phyloP scores from a whole-genome alignment of 2,888 invertebrate species.

The Adela reaumurella region DNA sequence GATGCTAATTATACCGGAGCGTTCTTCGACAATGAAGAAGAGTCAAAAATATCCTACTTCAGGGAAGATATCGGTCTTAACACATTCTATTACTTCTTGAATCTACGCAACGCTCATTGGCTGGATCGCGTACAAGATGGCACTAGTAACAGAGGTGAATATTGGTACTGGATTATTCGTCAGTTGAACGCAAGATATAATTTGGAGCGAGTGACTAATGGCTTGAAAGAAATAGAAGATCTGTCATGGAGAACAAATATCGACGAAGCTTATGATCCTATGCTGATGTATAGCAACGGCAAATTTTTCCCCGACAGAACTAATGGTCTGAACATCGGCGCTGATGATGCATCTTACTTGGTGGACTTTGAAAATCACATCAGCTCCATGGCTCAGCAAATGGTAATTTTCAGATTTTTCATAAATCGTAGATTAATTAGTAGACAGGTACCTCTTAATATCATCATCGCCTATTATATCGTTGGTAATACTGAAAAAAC shows the following conservation, averaged over 20 bases:
- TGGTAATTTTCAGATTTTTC: conserved; percentile 17
- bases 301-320: conserved; percentile 57
- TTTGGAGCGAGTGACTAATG: conserved; percentile 67
- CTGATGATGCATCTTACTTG: conserved; percentile 22
- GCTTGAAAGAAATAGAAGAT: conserved; percentile 52
- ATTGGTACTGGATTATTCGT: conserved; percentile 61
- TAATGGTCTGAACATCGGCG: conserved; percentile 26
- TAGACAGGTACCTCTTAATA: too few relatives aligned
- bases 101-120: conserved; percentile 55
- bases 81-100: conserved; percentile 57
- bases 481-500: too few relatives aligned
- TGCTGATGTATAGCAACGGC: conserved; percentile 61
- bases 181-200: conserved; percentile 68
- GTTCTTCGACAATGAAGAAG: conserved; percentile 38
- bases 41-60: conserved; percentile 63
- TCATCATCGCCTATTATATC: too few relatives aligned
- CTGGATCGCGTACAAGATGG: conserved; percentile 46
- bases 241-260: conserved; percentile 49
- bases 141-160: conserved; percentile 54
- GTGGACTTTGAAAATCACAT: conserved; percentile 35
- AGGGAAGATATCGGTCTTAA: conserved; percentile 70
- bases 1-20: conserved; percentile 38
- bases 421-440: too few relatives aligned
- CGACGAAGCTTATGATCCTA: conserved; percentile 55
- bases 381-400: conserved; percentile 23